Conservation (phyloP, 1,140 invertebrate species). For the Papilio machaon region DNA sequence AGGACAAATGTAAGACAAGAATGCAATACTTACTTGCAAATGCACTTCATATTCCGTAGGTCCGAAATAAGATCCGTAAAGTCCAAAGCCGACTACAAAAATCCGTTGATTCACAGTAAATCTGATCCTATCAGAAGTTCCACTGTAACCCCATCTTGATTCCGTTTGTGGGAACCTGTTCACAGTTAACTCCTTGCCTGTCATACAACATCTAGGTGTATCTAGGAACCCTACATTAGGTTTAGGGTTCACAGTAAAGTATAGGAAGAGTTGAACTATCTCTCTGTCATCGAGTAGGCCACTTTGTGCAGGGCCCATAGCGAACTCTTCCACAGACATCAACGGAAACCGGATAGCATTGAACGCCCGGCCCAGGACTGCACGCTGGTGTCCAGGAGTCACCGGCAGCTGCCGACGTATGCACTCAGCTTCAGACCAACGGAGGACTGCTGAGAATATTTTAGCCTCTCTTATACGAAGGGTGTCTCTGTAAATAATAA, state of each 20-base stretch:
- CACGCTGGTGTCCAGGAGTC: conserved; percentile 88
- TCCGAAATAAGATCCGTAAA: conserved; percentile 94
- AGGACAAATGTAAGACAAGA: background rate
- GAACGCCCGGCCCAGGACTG: conserved; percentile 86
- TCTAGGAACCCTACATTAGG: conserved; percentile 88
- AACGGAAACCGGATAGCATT: conserved; percentile 91
- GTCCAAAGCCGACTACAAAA: conserved; percentile 93
- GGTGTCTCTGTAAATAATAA: conserved; percentile 85
- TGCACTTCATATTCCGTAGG: conserved; percentile 91
- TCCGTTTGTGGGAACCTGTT: conserved; percentile 92
- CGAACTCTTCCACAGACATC: conserved; percentile 95
- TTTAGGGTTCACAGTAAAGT: conserved; percentile 91
- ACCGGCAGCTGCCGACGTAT: conserved; percentile 84
- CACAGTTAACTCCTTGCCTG: conserved; percentile 91
- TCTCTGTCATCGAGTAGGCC: conserved; percentile 90
- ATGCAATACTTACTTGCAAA: conserved; percentile 83
- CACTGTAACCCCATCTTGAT: conserved; percentile 93
- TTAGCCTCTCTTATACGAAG: conserved; percentile 91
- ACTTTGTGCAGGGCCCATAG: conserved; percentile 89
- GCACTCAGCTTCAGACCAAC: conserved; percentile 93
- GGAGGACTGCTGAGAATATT: conserved; percentile 88
- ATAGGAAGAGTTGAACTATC: conserved; percentile 90
- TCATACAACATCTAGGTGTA: conserved; percentile 90
- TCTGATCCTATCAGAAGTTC: conserved; percentile 92
- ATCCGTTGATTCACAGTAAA: conserved; percentile 93